Evolutionary conservation across 2,888 invertebrate species (phyloP).

Genomic region (Drosophila anomalata): DNA sequence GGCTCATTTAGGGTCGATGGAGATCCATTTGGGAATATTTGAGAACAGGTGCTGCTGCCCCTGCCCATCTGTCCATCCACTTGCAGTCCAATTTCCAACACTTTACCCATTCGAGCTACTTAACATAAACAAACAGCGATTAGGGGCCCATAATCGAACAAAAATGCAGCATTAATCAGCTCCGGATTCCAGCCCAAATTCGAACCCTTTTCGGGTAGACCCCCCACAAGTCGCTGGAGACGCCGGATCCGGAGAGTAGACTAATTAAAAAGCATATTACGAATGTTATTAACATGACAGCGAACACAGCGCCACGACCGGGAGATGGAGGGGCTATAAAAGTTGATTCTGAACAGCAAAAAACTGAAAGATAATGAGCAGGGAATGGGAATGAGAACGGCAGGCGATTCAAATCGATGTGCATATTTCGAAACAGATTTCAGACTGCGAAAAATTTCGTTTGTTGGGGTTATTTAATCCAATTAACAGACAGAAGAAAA

Average conservation of each 20-base stretch:
- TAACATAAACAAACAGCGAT: constrained; percentile 45
- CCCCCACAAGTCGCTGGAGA: constrained; percentile 37
- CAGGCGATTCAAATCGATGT: constrained; percentile 73
- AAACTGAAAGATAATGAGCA: constrained; percentile 43
- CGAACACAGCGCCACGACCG: constrained; percentile 73
- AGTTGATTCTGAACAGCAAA: constrained; percentile 34
- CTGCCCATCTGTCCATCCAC: neutral
- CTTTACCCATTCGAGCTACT: constrained; percentile 31
- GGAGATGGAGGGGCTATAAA: constrained; percentile 56
- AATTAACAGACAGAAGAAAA: constrained; percentile 59
- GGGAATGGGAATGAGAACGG: constrained; percentile 43
- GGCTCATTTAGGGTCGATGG: constrained; percentile 13
- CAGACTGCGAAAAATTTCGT: constrained; percentile 55
- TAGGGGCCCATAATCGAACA: constrained; percentile 50
- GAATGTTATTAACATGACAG: constrained; percentile 78
- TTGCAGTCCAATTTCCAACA: constrained; percentile 9
- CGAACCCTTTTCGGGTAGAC: constrained; percentile 25
- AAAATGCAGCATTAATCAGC: constrained; percentile 60
- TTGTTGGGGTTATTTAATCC: constrained; percentile 75
- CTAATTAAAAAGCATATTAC: constrained; percentile 79
- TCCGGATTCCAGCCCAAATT: constrained; percentile 2
- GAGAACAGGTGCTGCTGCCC: constrained; percentile 21
- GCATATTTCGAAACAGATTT: constrained; percentile 72
- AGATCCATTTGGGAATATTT: constrained; percentile 12
- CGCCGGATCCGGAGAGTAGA: constrained; percentile 28